Percentiles rank a stretch among this genome's conserved stretches.
Evolutionary conservation across 2,888 invertebrate species (phyloP).

Genomic region (Uloborus plumipes): DNA sequence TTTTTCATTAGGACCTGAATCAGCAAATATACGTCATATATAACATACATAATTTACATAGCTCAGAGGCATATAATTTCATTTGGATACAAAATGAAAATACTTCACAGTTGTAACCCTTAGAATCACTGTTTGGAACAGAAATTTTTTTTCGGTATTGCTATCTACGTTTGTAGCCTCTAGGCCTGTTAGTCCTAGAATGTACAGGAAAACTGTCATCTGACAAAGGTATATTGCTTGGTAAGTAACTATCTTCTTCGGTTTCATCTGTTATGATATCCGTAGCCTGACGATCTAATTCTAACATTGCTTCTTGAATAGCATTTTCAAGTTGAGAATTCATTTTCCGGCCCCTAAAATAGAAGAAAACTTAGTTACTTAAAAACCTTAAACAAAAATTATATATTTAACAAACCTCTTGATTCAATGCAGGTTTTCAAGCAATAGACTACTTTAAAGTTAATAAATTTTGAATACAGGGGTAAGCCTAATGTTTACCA

Average conservation of each 20-base stretch:
- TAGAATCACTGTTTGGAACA: constrained; percentile 22
- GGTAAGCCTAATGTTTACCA: neutral
- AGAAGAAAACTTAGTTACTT: neutral
- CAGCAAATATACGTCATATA: constrained; percentile 23
- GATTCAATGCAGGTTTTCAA: too few relatives aligned
- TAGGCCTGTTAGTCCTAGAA: constrained; percentile 35
- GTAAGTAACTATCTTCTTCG: constrained; percentile 21
- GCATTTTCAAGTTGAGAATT: constrained; percentile 90
- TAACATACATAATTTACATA: constrained; percentile 48
- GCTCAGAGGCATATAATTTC: constrained; percentile 4
- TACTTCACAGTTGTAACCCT: constrained; percentile 17
- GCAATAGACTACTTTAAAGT: too few relatives aligned
- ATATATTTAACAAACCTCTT: neutral
- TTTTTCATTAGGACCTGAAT: constrained; percentile 37
- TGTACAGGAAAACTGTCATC: constrained; percentile 20
- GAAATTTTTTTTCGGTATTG: constrained; percentile 22
- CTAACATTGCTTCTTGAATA: constrained; percentile 92
- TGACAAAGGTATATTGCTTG: constrained; percentile 26
- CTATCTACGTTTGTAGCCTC: constrained; percentile 53
- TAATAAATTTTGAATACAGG: too few relatives aligned
- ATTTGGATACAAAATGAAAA: constrained; percentile 5
- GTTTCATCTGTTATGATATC: constrained; percentile 31
- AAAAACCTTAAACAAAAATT: neutral
- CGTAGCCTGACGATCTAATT: constrained; percentile 77
- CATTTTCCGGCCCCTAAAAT: constrained; percentile 89